phyloP scores from a whole-genome alignment of 2,888 invertebrate species.

The Hydrotaea cyrtoneurina region DNA sequence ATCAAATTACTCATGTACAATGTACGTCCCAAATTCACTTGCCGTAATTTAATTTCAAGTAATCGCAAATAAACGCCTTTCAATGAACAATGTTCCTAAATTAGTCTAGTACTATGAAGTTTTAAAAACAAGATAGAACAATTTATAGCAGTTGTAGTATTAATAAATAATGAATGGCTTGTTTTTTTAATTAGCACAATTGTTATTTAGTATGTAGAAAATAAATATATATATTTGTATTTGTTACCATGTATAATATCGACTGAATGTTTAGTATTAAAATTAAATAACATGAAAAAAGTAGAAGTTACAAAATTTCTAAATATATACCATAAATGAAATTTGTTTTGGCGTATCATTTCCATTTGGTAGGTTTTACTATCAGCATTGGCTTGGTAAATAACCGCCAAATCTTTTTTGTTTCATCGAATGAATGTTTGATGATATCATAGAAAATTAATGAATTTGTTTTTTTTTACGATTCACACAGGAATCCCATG shows the following conservation, averaged over 20 bases:
- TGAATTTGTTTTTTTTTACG: neutral
- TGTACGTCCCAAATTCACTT: neutral
- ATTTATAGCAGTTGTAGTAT: neutral
- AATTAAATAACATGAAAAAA: conserved; percentile 6
- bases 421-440: neutral
- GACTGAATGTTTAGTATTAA: conserved; percentile 23
- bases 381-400: neutral
- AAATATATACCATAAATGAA: conserved; percentile 2
- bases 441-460: conserved; percentile 11
- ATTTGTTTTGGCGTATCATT: neutral
- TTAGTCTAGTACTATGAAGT: neutral
- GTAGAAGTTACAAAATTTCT: neutral
- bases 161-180: neutral
- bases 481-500: conserved; percentile 7
- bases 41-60: conserved; percentile 15
- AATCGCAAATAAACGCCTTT: neutral
- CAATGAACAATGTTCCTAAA: conserved; percentile 18
- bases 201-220: neutral
- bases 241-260: neutral
- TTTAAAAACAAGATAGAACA: neutral
- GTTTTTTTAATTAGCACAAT: conserved; percentile 6
- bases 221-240: neutral
- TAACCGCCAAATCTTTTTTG: neutral
- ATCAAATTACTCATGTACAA: neutral
- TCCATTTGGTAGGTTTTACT: neutral